Conservation (phyloP, 1,140 invertebrate genomes). For the Danaus melanippus region DNA sequence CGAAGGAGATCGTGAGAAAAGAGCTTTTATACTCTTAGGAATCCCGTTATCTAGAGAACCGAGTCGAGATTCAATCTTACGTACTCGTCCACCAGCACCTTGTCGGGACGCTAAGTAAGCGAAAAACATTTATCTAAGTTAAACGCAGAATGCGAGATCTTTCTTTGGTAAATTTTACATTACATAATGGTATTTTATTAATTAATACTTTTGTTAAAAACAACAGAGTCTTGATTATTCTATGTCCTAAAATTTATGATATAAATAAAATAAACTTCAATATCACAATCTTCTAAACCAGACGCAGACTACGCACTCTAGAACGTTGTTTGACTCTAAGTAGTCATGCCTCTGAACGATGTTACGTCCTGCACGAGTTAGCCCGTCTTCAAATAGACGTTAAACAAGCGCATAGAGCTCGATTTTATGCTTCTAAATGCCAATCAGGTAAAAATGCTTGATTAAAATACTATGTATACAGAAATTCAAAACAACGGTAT, state of each 20-base stretch:
- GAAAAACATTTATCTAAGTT: constrained; percentile 5
- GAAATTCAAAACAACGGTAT: too few relatives aligned
- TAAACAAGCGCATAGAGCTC: constrained; percentile 41
- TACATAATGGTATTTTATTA: too few relatives aligned
- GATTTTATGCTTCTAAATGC: constrained; percentile 49
- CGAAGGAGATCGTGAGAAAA: constrained; percentile 52
- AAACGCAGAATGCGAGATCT: too few relatives aligned
- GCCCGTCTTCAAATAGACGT: constrained; percentile 43
- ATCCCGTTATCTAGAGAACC: constrained; percentile 57
- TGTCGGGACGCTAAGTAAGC: constrained; percentile 45
- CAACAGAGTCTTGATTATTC: too few relatives aligned
- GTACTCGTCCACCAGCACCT: constrained; percentile 41
- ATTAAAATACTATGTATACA: too few relatives aligned
- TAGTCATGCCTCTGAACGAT: constrained; percentile 41
- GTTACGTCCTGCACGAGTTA: constrained; percentile 54
- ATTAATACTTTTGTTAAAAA: too few relatives aligned
- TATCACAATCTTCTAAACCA: constrained; percentile 9
- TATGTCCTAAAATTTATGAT: too few relatives aligned
- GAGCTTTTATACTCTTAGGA: constrained; percentile 54
- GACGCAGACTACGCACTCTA: constrained; percentile 41
- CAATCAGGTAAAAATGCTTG: constrained; percentile 36
- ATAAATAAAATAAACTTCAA: too few relatives aligned
- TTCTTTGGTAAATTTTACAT: too few relatives aligned
- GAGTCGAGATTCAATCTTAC: constrained; percentile 52
- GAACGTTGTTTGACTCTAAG: constrained; percentile 39